These are phyloP conservation scores for Semnornis frantzii DNA, from an alignment of 2,113 vertebrate genomes.

Conservation along the genomic window DNA sequence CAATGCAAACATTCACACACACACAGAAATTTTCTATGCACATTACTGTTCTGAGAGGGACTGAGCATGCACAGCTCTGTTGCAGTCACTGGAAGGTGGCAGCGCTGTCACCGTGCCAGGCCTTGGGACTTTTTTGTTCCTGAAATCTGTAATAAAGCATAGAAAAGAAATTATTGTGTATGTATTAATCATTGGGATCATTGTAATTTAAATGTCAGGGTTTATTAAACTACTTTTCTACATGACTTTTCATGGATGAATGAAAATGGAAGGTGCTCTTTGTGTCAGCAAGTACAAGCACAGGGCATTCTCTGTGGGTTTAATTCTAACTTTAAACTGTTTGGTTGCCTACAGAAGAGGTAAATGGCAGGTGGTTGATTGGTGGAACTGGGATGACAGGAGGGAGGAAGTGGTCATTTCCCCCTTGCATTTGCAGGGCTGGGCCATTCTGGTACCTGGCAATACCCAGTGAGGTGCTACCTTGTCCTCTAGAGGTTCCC, in stretches of 20 bases:
- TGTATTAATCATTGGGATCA: neutral
- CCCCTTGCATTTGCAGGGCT: neutral
- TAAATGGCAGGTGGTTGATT: neutral
- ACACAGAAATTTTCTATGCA: neutral
- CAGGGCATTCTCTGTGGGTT: neutral
- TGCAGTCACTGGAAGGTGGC: constrained; percentile 4
- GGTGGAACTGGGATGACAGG: neutral
- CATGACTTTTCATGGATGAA: neutral
- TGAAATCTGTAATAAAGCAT: constrained; percentile 7
- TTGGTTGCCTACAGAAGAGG: neutral
- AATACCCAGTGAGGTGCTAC: neutral
- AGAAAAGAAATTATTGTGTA: neutral
- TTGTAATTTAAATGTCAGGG: constrained; percentile 1
- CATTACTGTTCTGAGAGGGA: neutral
- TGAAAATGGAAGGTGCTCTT: neutral
- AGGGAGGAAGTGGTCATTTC: neutral
- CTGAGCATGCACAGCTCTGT: neutral
- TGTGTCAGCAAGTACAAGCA: neutral
- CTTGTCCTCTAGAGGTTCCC: neutral
- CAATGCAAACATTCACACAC: neutral
- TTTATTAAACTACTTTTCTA: neutral
- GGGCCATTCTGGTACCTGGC: neutral
- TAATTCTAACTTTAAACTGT: neutral
- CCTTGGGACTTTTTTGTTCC: neutral
- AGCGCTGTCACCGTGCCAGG: constrained; percentile 15